A percentile compares a stretch with the other conserved stretches of the same genome.
Evolutionary conservation across 2,113 vertebrate genomes (phyloP).

Genomic region (Ornithorhynchus anatinus): DNA sequence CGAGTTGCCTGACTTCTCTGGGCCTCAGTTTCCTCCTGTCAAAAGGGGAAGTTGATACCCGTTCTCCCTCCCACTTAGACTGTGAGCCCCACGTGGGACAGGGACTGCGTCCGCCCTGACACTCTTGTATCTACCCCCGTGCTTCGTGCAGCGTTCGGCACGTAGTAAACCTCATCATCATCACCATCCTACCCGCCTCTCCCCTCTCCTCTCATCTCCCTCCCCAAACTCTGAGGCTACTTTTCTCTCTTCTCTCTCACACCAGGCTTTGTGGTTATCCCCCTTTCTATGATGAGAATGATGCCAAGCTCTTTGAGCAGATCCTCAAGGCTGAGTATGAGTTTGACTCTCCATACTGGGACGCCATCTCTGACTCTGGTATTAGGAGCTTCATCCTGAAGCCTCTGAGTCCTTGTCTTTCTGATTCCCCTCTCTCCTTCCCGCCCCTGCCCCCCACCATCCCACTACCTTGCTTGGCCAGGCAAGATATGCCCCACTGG

Average conservation of each 20-base stretch:
- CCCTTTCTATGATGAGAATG: conserved; percentile 96
- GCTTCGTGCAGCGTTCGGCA: too few species aligned
- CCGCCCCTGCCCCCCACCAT: neutral
- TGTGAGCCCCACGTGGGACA: too few species aligned
- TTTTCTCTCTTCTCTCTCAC: neutral
- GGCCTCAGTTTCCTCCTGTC: too few species aligned
- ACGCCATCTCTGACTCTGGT: conserved; percentile 98
- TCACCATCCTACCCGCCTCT: too few species aligned
- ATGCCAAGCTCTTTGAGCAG: conserved; percentile 97
- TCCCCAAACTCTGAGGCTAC: neutral
- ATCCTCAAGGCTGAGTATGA: conserved; percentile 95
- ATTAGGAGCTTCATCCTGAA: conserved; percentile 20
- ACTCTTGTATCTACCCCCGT: too few species aligned
- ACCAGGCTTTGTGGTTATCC: conserved; percentile 94
- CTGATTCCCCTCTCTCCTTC: neutral
- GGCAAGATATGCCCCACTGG: too few species aligned
- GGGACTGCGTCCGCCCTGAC: too few species aligned
- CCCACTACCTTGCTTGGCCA: too few species aligned
- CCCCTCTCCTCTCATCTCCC: neutral
- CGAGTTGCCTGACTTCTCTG: too few species aligned
- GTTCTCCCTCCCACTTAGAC: too few species aligned
- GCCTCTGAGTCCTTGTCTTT: neutral
- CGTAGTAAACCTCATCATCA: too few species aligned
- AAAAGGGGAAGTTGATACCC: too few species aligned
- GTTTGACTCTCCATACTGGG: conserved; percentile 98